Base-by-base conservation (phyloP, 2,113 vertebrate species). In the Hemibates koningsi region DNA sequence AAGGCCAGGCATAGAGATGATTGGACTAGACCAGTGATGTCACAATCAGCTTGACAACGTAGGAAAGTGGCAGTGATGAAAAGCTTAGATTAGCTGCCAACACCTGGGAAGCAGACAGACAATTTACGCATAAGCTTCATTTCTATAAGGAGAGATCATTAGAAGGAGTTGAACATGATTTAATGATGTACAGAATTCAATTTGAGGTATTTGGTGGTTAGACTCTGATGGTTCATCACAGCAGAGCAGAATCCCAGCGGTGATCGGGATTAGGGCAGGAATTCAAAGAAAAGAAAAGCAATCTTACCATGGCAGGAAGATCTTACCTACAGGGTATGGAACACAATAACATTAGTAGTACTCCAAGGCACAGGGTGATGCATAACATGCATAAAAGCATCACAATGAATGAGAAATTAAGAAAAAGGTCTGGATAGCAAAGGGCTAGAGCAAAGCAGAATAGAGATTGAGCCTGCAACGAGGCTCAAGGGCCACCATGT, bases 391-490 rank as follows among this genome's bases (percentile, higher is more conserved):
- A 63, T 63, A 63, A 34, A 63, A 63, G 59, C 16, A 36, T 63
- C 16, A 63, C 29, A 19, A 19, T 63, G 32, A 63, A 34, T 63
- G 16, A 63, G 29, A 63, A 36, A 63, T 63, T 19, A 11, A 63
- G 29, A 19, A 63, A 63, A 63, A 19, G 29, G 59, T 59, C 13
- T 34, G 59, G 9, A 63, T 63, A 34, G 9, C 16, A 63, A 63
- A 34, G 2, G 29, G 59, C 1, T 63, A 34, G 59, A 0, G 29
- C 29, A 0, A 63, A 63, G 59, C 9, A 63, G 59, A 0, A 63
- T 34, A 34, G 59, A 36, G 59, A 63, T 19, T 63, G 59, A 63
- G 59, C 16, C 59, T 36, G 16, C 59, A 63, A 34, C 5, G 6
- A 34, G 59, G 9, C 16, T 63, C 29, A 10, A 61, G 16, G 16